Conservation (phyloP, 2,797 vertebrate genomes). For the Pangasius larnaudii region DNA sequence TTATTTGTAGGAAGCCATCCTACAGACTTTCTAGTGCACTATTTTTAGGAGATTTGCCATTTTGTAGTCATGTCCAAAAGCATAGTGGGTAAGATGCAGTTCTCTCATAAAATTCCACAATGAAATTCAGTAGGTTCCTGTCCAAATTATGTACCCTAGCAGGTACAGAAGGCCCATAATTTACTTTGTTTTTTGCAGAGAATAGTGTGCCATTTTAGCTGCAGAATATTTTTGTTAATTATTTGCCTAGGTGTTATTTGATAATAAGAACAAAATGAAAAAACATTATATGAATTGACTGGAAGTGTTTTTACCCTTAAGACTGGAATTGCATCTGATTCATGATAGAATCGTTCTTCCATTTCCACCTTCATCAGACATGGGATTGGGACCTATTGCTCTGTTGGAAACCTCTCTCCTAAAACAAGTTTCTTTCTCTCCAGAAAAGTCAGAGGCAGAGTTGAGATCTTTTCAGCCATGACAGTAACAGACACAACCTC, state of each 20-base stretch:
- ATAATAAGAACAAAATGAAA: too few species aligned
- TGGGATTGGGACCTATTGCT: neutral
- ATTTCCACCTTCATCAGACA: neutral
- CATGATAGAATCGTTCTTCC: neutral
- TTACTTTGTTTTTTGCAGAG: neutral
- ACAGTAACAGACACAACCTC: constrained; percentile 50
- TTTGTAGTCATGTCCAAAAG: neutral
- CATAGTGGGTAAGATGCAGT: neutral
- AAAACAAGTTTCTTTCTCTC: constrained; percentile 25
- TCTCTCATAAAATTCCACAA: neutral
- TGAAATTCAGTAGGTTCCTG: neutral
- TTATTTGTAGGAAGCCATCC: neutral
- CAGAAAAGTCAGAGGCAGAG: constrained; percentile 80
- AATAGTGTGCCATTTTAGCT: neutral
- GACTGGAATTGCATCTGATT: neutral
- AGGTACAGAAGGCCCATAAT: neutral
- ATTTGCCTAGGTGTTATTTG: neutral
- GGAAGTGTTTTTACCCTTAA: too few species aligned
- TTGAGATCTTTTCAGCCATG: constrained; percentile 79
- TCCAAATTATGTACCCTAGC: neutral
- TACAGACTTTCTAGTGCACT: neutral
- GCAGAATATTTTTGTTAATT: neutral
- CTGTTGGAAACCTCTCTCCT: neutral
- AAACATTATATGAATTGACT: too few species aligned
- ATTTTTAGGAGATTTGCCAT: neutral